Base-by-base conservation (phyloP, 1,140 invertebrate species). In the Odontomachus brunneus region DNA sequence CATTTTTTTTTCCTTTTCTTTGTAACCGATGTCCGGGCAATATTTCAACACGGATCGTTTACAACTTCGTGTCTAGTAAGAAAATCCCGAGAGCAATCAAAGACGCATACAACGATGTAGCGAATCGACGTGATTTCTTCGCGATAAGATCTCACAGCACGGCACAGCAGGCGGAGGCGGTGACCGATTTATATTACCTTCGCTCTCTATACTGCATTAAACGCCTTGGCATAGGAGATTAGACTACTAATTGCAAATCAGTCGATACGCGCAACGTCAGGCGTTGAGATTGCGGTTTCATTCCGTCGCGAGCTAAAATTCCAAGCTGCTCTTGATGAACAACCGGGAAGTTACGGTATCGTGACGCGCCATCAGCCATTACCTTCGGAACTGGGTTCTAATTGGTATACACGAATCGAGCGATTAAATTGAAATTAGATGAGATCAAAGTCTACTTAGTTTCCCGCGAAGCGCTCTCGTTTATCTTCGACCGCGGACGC, bases 81-180 rank as follows among this genome's bases (percentile, higher is more conserved):
- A 51, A n/a, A 76, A 44, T 4, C 9, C 44, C 44, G 26, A 24
- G 26, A 44, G 60, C 44, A 75, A 75, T 75, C 51, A 74, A 48
- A 51, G 7, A 33, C 53, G 59, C 26, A 65, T 65, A n/a, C 26
- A 76, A 24, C 19, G 44, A 76, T 17, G 57, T 66, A 65, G 44
- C 73, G 51, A 76, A 76, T 76, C 44, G 73, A 33, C 44, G 44
- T 76, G 59, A 76, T 76, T 76, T 65, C 24, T 76, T 33, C 38
- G 33, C 44, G 60, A 76, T 76, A 51, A 53, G 33, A 75, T 75
- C 59, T 75, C 44, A 19, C 57, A 48, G 26, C 9, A 17, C 53
- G 24, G 3, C 5, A n/a, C n/a, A 5, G 48, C 49, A 1, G 67
- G n/a, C n/a, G n/a, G n/a, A n/a, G n/a, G n/a, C n/a, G n/a, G 67